Conservation (phyloP, 2,797 vertebrate genomes). For the Champsocephalus gunnari region DNA sequence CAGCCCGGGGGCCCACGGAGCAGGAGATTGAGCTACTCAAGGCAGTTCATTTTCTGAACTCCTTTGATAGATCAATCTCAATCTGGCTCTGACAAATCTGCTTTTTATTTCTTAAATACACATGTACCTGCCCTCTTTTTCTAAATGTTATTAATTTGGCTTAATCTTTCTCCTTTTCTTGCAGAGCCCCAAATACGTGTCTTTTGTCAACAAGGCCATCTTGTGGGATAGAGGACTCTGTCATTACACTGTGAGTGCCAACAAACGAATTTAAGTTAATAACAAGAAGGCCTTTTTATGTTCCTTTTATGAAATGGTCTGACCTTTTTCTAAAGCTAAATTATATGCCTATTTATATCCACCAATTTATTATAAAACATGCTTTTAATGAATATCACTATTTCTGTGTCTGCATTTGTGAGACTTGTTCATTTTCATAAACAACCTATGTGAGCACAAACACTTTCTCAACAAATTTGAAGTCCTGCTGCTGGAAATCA, state of each 20-base stretch:
- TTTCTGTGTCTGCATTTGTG: too few species aligned
- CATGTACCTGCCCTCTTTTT: background rate
- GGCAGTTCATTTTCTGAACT: conserved; percentile 29
- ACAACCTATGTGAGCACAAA: too few species aligned
- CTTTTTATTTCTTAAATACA: background rate
- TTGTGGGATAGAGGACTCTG: conserved; percentile 76
- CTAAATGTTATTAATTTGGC: background rate
- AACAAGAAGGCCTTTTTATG: background rate
- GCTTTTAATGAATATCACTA: too few species aligned
- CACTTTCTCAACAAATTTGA: background rate
- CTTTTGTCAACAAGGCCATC: conserved; percentile 75
- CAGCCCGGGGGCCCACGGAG: conserved; percentile 18
- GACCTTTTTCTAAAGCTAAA: too few species aligned
- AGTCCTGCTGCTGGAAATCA: background rate
- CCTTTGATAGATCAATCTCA: conserved; percentile 39
- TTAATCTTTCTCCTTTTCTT: conserved; percentile 57
- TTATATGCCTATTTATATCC: too few species aligned
- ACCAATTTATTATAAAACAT: too few species aligned
- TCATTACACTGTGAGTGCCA: conserved; percentile 61
- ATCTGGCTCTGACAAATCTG: conserved; percentile 22
- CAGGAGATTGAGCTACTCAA: conserved; percentile 35
- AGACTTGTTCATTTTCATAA: background rate
- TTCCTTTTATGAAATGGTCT: background rate
- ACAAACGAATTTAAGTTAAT: background rate
- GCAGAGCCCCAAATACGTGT: conserved; percentile 73